These are phyloP conservation scores for Mantis religiosa DNA, from an alignment of 2,888 invertebrate species.

Conservation along the genomic window DNA sequence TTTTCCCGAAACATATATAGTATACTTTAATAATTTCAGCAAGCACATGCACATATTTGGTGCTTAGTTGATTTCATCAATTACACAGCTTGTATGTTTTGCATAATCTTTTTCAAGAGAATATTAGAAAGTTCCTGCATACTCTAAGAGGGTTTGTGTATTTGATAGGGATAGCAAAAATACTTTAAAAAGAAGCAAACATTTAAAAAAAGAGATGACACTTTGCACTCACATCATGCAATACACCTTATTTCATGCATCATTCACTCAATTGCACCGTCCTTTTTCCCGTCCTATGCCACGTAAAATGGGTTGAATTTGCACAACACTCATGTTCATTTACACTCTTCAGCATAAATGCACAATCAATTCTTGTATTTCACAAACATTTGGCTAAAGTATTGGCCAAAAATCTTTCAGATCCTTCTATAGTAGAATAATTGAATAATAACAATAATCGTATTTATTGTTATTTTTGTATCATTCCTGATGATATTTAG, in stretches of 20 bases:
- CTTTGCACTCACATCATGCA: not conserved
- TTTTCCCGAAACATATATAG: not conserved
- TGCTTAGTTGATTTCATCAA: not conserved
- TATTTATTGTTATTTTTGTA: too few relatives aligned
- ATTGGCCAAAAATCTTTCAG: not conserved
- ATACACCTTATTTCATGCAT: not conserved
- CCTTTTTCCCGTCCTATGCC: conserved; percentile 22
- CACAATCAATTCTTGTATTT: not conserved
- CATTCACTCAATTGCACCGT: conserved; percentile 20
- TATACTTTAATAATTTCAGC: not conserved
- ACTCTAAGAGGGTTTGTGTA: not conserved
- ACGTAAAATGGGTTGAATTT: not conserved
- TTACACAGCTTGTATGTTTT: not conserved
- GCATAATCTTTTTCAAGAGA: not conserved
- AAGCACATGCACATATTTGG: not conserved
- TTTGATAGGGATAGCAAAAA: conserved; percentile 17
- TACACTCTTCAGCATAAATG: not conserved
- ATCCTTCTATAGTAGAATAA: not conserved
- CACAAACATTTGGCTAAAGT: not conserved
- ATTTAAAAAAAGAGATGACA: not conserved
- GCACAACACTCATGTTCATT: not conserved
- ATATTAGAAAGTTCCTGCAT: not conserved
- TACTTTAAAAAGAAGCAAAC: not conserved
- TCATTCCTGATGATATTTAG: too few relatives aligned
- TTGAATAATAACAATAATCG: not conserved